Evolutionary conservation across 2,888 invertebrate species (phyloP).

Genomic region (Callyntrura guangdongensis): DNA sequence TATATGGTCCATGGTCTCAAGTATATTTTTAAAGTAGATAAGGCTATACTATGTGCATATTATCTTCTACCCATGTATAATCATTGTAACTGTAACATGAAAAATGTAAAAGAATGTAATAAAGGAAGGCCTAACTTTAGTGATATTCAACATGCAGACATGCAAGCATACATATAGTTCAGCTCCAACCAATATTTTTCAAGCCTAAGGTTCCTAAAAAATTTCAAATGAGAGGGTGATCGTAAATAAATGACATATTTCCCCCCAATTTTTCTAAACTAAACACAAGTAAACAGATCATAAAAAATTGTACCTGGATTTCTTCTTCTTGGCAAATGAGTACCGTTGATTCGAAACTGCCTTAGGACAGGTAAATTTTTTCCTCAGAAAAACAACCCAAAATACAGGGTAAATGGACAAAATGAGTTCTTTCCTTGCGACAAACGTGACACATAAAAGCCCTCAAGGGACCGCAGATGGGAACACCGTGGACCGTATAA

Average conservation of each 20-base stretch:
- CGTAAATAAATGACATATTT: neutral
- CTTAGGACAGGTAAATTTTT: neutral
- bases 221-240: too few species aligned
- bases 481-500: constrained; percentile 55
- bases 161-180: too few species aligned
- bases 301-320: constrained; percentile 31
- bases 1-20: too few species aligned
- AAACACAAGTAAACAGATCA: neutral
- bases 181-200: too few species aligned
- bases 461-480: constrained; percentile 70
- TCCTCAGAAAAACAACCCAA: neutral
- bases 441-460: constrained; percentile 73
- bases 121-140: too few species aligned
- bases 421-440: constrained; percentile 38
- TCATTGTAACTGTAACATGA: too few species aligned
- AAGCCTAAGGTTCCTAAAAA: too few species aligned
- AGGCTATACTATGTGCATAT: too few species aligned
- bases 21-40: too few species aligned
- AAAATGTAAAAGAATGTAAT: too few species aligned
- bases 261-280: neutral
- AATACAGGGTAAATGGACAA: neutral
- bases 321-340: constrained; percentile 1
- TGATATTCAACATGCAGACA: too few species aligned
- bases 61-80: too few species aligned
- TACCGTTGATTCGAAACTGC: constrained; percentile 2